phyloP scores from a whole-genome alignment of 1,140 invertebrate genomes.

The Heliconius melpomene region DNA sequence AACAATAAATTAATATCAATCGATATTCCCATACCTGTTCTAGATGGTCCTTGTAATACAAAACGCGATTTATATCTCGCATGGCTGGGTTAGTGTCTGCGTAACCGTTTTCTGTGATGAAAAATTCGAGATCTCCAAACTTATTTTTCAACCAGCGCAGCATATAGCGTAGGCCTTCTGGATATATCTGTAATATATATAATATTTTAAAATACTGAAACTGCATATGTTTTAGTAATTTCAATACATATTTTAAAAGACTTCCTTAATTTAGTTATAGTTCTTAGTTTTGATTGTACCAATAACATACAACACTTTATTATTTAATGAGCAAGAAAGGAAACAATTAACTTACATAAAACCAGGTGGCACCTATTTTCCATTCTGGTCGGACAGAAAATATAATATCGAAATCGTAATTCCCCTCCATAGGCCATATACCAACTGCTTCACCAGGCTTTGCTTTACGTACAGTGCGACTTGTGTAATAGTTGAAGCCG shows the following conservation, averaged over 20 bases:
- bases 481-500: conserved; percentile 53
- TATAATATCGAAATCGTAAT: conserved; percentile 38
- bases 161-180: conserved; percentile 60
- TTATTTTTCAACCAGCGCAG: conserved; percentile 83
- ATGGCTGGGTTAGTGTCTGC: conserved; percentile 79
- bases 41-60: conserved; percentile 45
- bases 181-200: conserved; percentile 28
- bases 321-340: too few species aligned
- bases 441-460: conserved; percentile 33
- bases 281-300: conserved; percentile 26
- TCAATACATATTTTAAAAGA: conserved; percentile 75
- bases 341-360: conserved; percentile 36
- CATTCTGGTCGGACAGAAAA: conserved; percentile 38
- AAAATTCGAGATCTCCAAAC: conserved; percentile 84
- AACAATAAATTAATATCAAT: too few species aligned
- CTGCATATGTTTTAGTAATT: too few species aligned
- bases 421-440: conserved; percentile 37
- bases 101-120: conserved; percentile 87
- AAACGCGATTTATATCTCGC: conserved; percentile 32
- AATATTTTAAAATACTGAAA: too few species aligned
- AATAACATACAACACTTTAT: too few species aligned
- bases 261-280: conserved; percentile 41
- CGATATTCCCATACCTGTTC: conserved; percentile 37
- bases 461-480: conserved; percentile 51
- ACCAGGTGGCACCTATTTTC: conserved; percentile 38